Percentiles rank a stretch among this genome's conserved stretches.
Evolutionary conservation across 2,113 vertebrate genomes (phyloP).

Genomic region (Larimichthys polyactis): DNA sequence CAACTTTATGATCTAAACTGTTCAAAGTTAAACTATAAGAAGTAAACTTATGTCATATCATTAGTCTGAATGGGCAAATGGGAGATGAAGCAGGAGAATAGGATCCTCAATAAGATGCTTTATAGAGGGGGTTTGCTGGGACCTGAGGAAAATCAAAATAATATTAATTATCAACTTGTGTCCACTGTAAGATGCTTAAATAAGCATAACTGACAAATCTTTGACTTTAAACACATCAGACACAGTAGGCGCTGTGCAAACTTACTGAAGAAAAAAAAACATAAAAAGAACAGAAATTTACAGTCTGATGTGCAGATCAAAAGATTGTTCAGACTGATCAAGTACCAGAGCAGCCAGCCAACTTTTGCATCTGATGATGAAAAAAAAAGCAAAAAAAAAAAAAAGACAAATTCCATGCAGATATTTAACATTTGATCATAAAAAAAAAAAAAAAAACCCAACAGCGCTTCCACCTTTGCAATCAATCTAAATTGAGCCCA

Average conservation of each 20-base stretch:
- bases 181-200: conserved; percentile 17
- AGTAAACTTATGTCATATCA: conserved; percentile 43
- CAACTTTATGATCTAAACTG: conserved; percentile 70
- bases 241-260: background rate
- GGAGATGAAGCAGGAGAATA: conserved; percentile 2
- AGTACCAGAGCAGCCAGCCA: conserved; percentile 9
- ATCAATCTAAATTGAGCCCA: conserved; percentile 49
- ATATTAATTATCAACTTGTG: conserved; percentile 23
- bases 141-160: conserved; percentile 86
- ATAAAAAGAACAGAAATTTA: conserved; percentile 22
- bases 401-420: conserved; percentile 26
- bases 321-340: conserved; percentile 28
- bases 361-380: conserved; percentile 18
- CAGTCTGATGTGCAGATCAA: conserved; percentile 32
- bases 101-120: background rate
- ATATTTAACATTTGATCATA: conserved; percentile 54
- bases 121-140: conserved; percentile 61
- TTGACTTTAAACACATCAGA: background rate
- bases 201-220: conserved; percentile 1
- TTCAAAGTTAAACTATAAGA: conserved; percentile 61
- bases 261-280: background rate
- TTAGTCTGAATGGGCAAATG: conserved; percentile 7
- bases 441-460: conserved; percentile 17
- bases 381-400: conserved; percentile 37
- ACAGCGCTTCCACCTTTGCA: conserved; percentile 28